Conservation (phyloP, 2,113 vertebrate genomes). For the Grammomys surdaster region DNA sequence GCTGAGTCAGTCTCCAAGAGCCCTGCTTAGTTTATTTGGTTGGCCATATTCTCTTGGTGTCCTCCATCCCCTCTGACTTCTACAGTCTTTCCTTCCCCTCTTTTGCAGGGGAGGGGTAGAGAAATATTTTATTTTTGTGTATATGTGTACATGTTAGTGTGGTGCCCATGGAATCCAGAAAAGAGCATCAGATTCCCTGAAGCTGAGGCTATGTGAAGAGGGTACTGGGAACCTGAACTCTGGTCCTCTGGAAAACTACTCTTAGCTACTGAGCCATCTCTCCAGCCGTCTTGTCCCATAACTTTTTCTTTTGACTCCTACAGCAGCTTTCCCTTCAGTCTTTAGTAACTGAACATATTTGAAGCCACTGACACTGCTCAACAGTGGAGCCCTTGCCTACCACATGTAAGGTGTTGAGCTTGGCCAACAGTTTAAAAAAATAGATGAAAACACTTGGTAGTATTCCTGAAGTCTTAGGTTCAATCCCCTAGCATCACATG, state of each 20-base stretch:
- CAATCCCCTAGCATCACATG: not conserved
- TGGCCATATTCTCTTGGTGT: not conserved
- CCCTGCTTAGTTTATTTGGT: not conserved
- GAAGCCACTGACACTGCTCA: not conserved
- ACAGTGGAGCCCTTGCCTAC: not conserved
- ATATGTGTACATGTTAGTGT: not conserved
- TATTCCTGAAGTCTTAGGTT: not conserved
- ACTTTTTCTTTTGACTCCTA: not conserved
- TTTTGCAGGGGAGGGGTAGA: too few relatives aligned
- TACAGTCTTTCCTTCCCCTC: too few relatives aligned
- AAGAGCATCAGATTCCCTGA: not conserved
- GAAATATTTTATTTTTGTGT: not conserved
- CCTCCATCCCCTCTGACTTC: not conserved
- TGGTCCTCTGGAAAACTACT: not conserved
- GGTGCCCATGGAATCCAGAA: not conserved
- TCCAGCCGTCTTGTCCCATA: not conserved
- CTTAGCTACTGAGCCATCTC: not conserved
- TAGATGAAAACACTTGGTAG: not conserved
- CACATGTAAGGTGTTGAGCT: not conserved
- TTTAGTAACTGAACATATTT: not conserved
- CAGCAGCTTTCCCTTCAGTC: not conserved
- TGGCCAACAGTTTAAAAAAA: too few relatives aligned
- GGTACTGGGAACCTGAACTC: not conserved
- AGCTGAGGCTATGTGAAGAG: not conserved
- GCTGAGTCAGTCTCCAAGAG: not conserved